Evolutionary conservation across 2,888 invertebrate species (phyloP).

Genomic region (Drosophila rellima): DNA sequence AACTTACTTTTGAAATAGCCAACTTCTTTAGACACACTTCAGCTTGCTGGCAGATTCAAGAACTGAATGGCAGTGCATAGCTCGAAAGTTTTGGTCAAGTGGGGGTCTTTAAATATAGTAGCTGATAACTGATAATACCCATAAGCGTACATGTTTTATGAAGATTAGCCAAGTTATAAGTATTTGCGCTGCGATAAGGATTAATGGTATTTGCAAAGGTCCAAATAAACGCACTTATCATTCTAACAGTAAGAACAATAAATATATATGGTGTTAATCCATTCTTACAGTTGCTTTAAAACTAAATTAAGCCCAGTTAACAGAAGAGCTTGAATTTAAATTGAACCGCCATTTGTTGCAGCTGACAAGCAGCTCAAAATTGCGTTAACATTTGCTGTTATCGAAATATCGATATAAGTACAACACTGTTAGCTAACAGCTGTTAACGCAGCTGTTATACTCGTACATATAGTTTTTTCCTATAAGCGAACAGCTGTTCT

Average conservation of each 20-base stretch:
- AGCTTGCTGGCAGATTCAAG: constrained; percentile 23
- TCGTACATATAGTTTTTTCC: background rate
- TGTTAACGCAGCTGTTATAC: constrained; percentile 38
- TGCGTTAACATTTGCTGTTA: constrained; percentile 31
- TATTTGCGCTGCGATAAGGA: constrained; percentile 64
- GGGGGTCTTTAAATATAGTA: constrained; percentile 63
- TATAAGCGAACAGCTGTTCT: constrained; percentile 43
- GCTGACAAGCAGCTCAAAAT: constrained; percentile 6
- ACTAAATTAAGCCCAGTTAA: background rate
- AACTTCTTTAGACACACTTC: constrained; percentile 7
- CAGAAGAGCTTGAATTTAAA: constrained; percentile 11
- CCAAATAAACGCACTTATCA: constrained; percentile 1
- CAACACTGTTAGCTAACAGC: constrained; percentile 1
- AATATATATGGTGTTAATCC: background rate
- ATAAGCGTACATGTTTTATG: constrained; percentile 28
- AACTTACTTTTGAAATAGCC: constrained; percentile 32
- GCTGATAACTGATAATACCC: constrained; percentile 51
- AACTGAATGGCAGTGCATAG: constrained; percentile 45
- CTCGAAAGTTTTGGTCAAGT: constrained; percentile 39
- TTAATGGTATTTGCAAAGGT: constrained; percentile 44
- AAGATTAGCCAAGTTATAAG: constrained; percentile 61
- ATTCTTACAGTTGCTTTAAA: background rate
- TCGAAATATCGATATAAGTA: constrained; percentile 26
- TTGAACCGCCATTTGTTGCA: background rate
- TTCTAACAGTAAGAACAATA: background rate